Percentiles rank a stretch among this genome's conserved stretches.
These are phyloP conservation scores for Nipponia nippon DNA, from an alignment of 2,113 vertebrate genomes.

Conservation along the genomic window DNA sequence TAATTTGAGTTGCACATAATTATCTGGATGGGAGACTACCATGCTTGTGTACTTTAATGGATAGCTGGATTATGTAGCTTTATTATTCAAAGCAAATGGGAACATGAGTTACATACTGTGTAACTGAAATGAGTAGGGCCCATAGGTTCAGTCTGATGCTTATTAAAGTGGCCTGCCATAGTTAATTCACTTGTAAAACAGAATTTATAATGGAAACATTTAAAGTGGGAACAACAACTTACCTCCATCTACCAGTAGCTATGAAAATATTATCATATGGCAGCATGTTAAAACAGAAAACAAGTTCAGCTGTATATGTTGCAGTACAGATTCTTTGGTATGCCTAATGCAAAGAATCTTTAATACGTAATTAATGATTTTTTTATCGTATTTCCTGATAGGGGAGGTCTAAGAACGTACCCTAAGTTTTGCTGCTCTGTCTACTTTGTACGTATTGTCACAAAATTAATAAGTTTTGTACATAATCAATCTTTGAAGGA, in stretches of 20 bases:
- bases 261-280: not conserved
- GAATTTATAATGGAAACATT: not conserved
- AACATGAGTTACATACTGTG: slow-evolving; percentile 18
- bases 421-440: not conserved
- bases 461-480: not conserved
- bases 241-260: not conserved
- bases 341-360: not conserved
- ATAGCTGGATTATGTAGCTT: slow-evolving; percentile 23
- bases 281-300: not conserved
- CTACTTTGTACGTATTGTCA: not conserved
- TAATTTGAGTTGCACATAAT: slow-evolving; percentile 26
- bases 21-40: slow-evolving; percentile 33
- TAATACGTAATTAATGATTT: not conserved
- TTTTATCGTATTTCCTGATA: not conserved
- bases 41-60: not conserved
- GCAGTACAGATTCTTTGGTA: not conserved
- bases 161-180: not conserved
- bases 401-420: not conserved
- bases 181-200: not conserved
- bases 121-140: not conserved
- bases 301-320: not conserved
- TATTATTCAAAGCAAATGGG: slow-evolving; percentile 34
- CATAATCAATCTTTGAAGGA: not conserved
- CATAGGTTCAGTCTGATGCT: not conserved
- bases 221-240: not conserved